phyloP scores from a whole-genome alignment of 2,888 invertebrate genomes.

The Spisula solida region DNA sequence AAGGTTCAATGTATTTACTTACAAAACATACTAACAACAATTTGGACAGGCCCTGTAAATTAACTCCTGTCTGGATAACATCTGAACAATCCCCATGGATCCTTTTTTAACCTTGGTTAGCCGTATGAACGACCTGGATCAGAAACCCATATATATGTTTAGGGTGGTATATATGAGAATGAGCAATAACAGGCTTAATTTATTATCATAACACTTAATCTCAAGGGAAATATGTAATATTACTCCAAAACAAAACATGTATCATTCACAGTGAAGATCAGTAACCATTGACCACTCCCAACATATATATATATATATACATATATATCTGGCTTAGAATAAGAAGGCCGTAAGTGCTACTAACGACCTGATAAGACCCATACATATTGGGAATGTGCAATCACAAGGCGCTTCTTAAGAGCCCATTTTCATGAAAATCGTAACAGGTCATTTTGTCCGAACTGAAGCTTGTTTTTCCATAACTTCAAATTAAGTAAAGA shows the following conservation, averaged over 20 bases:
- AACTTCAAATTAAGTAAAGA: too few species aligned
- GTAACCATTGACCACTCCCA: background rate
- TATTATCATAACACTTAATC: background rate
- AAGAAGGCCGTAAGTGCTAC: too few species aligned
- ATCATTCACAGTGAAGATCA: background rate
- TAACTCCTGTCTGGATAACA: background rate
- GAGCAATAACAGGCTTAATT: slow-evolving; percentile 6
- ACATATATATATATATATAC: too few species aligned
- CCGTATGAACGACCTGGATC: background rate
- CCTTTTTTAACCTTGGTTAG: background rate
- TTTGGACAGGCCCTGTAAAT: background rate
- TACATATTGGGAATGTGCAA: too few species aligned
- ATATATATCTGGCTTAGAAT: too few species aligned
- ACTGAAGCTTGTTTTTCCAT: too few species aligned
- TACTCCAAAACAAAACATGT: background rate
- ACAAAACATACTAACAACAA: background rate
- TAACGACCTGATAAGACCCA: too few species aligned
- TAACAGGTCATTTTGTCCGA: too few species aligned
- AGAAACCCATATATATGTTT: background rate
- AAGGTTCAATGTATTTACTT: background rate
- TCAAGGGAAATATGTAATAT: background rate
- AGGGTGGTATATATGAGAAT: background rate
- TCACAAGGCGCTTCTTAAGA: too few species aligned
- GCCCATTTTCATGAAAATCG: too few species aligned
- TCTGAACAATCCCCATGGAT: background rate